Percentiles rank a stretch among this genome's conserved stretches.
Evolutionary conservation across 2,113 vertebrate species (phyloP).

Genomic region (Saccopteryx bilineata): DNA sequence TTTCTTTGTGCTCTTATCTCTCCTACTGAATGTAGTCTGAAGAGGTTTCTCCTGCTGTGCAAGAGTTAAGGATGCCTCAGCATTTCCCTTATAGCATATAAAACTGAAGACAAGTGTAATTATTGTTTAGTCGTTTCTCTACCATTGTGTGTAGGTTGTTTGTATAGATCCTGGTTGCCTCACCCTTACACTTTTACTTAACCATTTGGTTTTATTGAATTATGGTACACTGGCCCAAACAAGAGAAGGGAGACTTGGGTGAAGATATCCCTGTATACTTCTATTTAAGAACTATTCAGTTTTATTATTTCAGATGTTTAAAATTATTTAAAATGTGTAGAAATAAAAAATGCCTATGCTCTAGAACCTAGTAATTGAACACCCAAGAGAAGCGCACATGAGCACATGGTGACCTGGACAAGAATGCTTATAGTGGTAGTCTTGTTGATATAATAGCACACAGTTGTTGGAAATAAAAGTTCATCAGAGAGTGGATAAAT

Average conservation of each 20-base stretch:
- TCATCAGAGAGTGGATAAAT: neutral
- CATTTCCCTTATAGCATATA: neutral
- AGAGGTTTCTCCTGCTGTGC: neutral
- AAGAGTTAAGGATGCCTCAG: neutral
- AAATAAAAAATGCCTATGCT: slow-evolving; percentile 16
- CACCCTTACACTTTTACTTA: neutral
- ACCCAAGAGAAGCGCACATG: neutral
- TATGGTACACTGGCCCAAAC: neutral
- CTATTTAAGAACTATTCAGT: slow-evolving; percentile 18
- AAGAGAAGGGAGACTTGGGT: slow-evolving; percentile 24
- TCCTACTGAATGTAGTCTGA: neutral
- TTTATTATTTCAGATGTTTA: slow-evolving; percentile 58
- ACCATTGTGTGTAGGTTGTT: neutral
- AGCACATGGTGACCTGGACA: neutral
- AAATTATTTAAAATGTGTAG: neutral
- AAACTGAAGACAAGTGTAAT: neutral
- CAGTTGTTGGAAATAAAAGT: neutral
- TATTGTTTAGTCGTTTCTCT: neutral
- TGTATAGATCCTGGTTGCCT: neutral
- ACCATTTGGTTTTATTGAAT: slow-evolving; percentile 40
- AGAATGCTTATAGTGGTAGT: neutral
- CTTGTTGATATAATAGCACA: neutral
- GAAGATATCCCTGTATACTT: slow-evolving; percentile 26
- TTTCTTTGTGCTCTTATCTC: neutral
- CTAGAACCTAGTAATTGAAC: neutral